phyloP scores from a whole-genome alignment of 23 tunicate species.

The Styela clava region DNA sequence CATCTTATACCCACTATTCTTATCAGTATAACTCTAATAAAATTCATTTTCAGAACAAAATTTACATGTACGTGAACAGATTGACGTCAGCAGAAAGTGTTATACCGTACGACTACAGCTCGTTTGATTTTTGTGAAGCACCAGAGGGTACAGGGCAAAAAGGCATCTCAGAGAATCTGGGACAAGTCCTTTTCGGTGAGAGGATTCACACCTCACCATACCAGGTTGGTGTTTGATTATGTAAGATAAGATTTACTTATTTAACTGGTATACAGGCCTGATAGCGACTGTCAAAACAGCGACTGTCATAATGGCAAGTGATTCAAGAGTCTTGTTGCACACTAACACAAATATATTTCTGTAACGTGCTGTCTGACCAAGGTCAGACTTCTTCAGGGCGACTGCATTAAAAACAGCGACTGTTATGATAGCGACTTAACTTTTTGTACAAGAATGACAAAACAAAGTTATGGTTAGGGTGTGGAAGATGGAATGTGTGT shows the following conservation, averaged over 20 bases:
- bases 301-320: slow-evolving; percentile 11
- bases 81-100: slow-evolving; percentile 88
- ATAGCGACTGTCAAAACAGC: slow-evolving; percentile 8
- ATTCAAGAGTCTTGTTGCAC: too few species aligned
- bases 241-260: neutral
- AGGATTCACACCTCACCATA: slow-evolving; percentile 81
- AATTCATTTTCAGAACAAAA: slow-evolving; percentile 40
- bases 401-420: too few species aligned
- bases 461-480: too few species aligned
- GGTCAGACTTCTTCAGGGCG: too few species aligned
- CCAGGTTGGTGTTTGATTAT: slow-evolving; percentile 37
- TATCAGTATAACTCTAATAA: too few species aligned
- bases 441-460: too few species aligned
- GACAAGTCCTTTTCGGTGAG: slow-evolving; percentile 98
- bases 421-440: too few species aligned
- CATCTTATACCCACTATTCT: too few species aligned
- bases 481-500: too few species aligned
- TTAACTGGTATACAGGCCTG: neutral
- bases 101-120: slow-evolving; percentile 87
- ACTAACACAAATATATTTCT: too few species aligned
- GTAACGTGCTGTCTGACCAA: too few species aligned
- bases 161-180: slow-evolving; percentile 84
- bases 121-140: slow-evolving; percentile 82
- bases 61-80: slow-evolving; percentile 86
- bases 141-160: slow-evolving; percentile 5